phyloP scores from a whole-genome alignment of 2,888 invertebrate genomes.

The Erannis defoliaria region DNA sequence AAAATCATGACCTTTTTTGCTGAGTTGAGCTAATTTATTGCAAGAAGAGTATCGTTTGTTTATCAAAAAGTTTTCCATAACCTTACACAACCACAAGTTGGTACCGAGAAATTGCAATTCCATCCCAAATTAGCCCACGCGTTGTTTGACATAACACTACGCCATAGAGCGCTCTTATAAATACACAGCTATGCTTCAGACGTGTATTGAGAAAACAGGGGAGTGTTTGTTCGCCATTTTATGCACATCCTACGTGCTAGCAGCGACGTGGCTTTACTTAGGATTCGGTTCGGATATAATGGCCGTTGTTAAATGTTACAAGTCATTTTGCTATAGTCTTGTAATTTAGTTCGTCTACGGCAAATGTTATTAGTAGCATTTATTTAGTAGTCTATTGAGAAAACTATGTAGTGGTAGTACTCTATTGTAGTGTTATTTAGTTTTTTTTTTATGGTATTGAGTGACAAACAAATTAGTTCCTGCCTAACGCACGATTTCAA shows the following conservation, averaged over 20 bases:
- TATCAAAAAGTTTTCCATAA: background rate
- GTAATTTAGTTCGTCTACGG: background rate
- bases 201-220: slow-evolving; percentile 26
- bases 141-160: slow-evolving; percentile 25
- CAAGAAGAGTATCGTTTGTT: background rate
- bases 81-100: background rate
- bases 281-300: slow-evolving; percentile 8
- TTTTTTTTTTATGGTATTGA: too few relatives aligned
- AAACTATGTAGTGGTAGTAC: too few relatives aligned
- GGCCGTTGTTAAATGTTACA: slow-evolving; percentile 1
- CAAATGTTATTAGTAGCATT: background rate
- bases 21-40: too few relatives aligned
- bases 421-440: too few relatives aligned
- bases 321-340: slow-evolving; percentile 2
- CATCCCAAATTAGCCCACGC: slow-evolving; percentile 16
- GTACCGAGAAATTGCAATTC: slow-evolving; percentile 4
- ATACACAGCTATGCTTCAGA: slow-evolving; percentile 20
- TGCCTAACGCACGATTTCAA: too few relatives aligned
- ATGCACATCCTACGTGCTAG: slow-evolving; percentile 27
- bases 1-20: too few relatives aligned
- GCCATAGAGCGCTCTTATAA: slow-evolving; percentile 16
- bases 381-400: too few relatives aligned
- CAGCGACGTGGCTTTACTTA: slow-evolving; percentile 20
- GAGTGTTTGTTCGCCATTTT: slow-evolving; percentile 23
- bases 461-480: too few relatives aligned